phyloP scores from a whole-genome alignment of 2,888 invertebrate species.

The Liodrosophila aerea region DNA sequence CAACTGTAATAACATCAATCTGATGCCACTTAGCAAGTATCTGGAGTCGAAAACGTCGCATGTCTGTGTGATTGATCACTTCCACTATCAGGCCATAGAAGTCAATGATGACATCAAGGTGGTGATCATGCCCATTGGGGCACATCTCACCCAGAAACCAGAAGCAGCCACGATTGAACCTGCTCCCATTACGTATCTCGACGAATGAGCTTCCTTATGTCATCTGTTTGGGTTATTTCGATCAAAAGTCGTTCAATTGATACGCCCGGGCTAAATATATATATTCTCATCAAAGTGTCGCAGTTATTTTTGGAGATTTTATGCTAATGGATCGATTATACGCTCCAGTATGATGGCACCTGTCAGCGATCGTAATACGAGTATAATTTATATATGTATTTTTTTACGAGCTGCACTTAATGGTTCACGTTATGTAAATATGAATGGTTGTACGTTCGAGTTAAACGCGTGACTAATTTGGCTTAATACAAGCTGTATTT shows the following conservation, averaged over 20 bases:
- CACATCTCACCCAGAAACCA: background rate
- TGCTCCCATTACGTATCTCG: conserved; percentile 29
- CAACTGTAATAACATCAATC: conserved; percentile 42
- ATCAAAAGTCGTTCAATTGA: background rate
- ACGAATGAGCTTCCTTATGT: background rate
- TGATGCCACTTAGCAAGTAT: conserved; percentile 27
- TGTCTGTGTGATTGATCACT: conserved; percentile 14
- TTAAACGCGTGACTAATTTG: conserved; percentile 40
- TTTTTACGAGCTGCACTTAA: conserved; percentile 16
- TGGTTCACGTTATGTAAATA: conserved; percentile 39
- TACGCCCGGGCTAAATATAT: conserved; percentile 27
- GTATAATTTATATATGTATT: conserved; percentile 30
- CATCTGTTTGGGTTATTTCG: no score
- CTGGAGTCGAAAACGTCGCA: background rate
- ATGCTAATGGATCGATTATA: conserved; percentile 61
- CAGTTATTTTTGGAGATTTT: conserved; percentile 53
- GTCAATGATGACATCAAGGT: conserved; percentile 26
- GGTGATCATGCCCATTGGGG: conserved; percentile 47
- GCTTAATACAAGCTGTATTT: background rate
- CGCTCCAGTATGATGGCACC: conserved; percentile 64
- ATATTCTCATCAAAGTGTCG: conserved; percentile 39
- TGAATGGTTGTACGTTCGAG: conserved; percentile 26
- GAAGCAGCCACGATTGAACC: background rate
- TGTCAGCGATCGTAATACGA: conserved; percentile 59
- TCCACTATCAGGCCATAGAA: conserved; percentile 48